Evolutionary conservation across 1,140 invertebrate genomes (phyloP), one percentile per base, ranked within the genome.

Genomic region (Atta cephalotes): DNA sequence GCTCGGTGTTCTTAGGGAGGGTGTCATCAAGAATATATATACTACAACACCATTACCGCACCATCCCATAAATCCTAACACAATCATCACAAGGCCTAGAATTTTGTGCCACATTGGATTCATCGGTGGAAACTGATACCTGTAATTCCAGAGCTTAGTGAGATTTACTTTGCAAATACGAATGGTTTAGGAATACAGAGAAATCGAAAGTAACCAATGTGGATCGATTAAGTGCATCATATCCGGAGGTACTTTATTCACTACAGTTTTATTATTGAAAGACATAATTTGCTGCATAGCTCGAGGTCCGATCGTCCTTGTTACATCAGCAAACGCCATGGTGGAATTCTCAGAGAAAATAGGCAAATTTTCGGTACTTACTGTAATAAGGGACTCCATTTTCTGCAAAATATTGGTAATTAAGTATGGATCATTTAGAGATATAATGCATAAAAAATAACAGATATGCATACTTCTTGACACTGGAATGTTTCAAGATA

Each of bases 1-100:
- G 79, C 98, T 98, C 6, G 98, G 98, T 31, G 97, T 98, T 91
- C 97, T 96, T 7, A 98, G 95, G 56, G 95, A 95, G 94, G 97
- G 97, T 3, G 97, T 97, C 10, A 96, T 96, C 56, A 96, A 95
- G 94, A 98, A 99, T 84, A 98, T 97, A 94, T 97, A 98, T 84
- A 98, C 96, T 31, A 98, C 98, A 95, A 98, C 97, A 53, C 97
- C 97, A 92, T 99, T 99, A 81, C 98, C 98, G 78, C 94, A 82
- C 39, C 97, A 94, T 7, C 97, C 97, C 85, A 98, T 95, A 63
- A 97, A 93, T n/a, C 97, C 98, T 76, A 98, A 95, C 7, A 97
- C 88, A 21, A 96, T 96, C 90, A 98, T 98, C 77, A 97, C 96
- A 45, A 98, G 96, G 0, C 97, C 98, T 12, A 98, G 95, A 58